Evolutionary conservation across 2,888 invertebrate species (phyloP).

Genomic region (Cistogaster globosa): DNA sequence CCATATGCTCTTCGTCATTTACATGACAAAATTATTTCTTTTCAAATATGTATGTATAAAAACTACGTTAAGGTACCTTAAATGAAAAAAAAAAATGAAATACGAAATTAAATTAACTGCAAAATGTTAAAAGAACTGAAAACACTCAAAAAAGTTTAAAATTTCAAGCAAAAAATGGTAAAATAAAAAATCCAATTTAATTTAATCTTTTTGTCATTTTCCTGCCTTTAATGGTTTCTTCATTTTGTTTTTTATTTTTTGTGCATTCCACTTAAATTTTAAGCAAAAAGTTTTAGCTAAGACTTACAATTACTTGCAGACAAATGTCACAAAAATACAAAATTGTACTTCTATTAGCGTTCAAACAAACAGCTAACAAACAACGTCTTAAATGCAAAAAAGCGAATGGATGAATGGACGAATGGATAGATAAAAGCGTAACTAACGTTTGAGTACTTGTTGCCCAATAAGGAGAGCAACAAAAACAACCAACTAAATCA

Average conservation of each 20-base stretch:
- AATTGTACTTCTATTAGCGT: slow-evolving; percentile 12
- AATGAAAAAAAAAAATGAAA: slow-evolving; percentile 27
- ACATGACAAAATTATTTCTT: background rate
- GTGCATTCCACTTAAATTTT: slow-evolving; percentile 31
- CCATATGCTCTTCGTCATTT: slow-evolving; percentile 32
- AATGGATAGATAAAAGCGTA: background rate
- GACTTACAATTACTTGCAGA: slow-evolving; percentile 40
- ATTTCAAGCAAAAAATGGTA: slow-evolving; percentile 24
- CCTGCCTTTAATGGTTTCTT: slow-evolving; percentile 35
- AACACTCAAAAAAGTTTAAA: background rate
- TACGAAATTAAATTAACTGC: slow-evolving; percentile 54
- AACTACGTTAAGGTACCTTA: slow-evolving; percentile 22
- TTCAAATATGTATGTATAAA: slow-evolving; percentile 11
- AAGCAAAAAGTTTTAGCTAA: slow-evolving; percentile 2
- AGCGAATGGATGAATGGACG: background rate
- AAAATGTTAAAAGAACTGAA: background rate
- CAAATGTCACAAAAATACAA: slow-evolving; percentile 61
- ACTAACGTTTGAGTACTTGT: slow-evolving; percentile 48
- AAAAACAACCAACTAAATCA: slow-evolving; percentile 36
- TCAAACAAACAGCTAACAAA: slow-evolving; percentile 25
- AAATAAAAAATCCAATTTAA: slow-evolving; percentile 66
- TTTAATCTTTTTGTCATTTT: slow-evolving; percentile 56
- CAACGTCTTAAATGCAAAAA: slow-evolving; percentile 7
- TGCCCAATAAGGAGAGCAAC: slow-evolving; percentile 34
- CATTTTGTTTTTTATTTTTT: background rate